Base-by-base conservation (phyloP, 2,888 invertebrate species). In the Hofmannophila pseudospretella region DNA sequence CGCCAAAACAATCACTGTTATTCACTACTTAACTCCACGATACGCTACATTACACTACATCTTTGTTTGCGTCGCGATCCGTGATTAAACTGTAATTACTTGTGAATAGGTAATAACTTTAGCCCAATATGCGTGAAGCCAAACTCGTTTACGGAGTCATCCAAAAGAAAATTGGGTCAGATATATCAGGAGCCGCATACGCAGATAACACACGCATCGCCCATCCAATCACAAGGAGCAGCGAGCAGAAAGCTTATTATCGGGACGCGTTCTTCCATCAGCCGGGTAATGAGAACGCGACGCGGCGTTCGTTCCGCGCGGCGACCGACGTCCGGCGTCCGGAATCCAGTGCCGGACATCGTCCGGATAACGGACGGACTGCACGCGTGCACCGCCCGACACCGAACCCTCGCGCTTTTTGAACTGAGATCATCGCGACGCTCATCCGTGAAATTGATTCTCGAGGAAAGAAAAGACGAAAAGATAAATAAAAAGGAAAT, bases 371-470 rank as follows among this genome's bases (percentile, higher is more conserved):
- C 47, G 53, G 46, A 52, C 47, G 52, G 47, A 45, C 50, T 53
- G 47, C 51, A 54, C 52, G 45, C 58, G 50, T 54, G 53, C 55
- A 49, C 39, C 48, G 14, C 42, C 48, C 45, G 35, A 32, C 33
- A 19, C 39, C 58, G 51, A 60, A 65, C 75, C 73, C 76, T 69
- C 74, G 65, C 72, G 75, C 76, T 73, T 81, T 77, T 76, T 77
- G 78, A 81, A 79, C 79, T 77, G 77, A 77, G 80, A 85, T 86
- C 84, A 86, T 86, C 77, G 80, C 75, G 68, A 85, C 82, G 66
- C 80, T 86, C 86, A 86, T 80, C 86, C 86, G 86, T 86, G 86
- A 86, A 86, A 86, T 86, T 86, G 86, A 86, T 86, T 86, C 84
- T 74, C 76, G 74, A 72, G 77, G 72, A 82, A 84, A 84, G 81